A percentile compares a stretch with the other conserved stretches of the same genome.
Conservation (phyloP, 2,888 invertebrate genomes). For the Smittia sp. region DNA sequence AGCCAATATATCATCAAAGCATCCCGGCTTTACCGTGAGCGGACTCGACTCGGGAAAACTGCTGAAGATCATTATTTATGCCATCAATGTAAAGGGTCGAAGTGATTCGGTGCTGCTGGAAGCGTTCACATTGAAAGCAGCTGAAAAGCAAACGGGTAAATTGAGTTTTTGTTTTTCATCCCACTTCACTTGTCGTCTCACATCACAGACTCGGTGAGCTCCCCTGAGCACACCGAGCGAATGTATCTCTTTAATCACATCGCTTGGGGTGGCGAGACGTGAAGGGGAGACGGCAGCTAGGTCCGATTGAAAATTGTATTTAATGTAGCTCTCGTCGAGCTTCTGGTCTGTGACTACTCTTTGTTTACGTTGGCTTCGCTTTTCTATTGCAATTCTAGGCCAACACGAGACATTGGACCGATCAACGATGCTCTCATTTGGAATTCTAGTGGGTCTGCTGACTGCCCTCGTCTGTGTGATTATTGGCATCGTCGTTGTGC, state of each 20-base stretch:
- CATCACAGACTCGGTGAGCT: too few relatives aligned
- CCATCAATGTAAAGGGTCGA: slow-evolving; percentile 77
- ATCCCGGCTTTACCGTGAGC: slow-evolving; percentile 72
- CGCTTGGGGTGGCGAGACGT: not conserved
- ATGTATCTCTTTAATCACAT: not conserved
- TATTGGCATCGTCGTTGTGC: slow-evolving; percentile 52
- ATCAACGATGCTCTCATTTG: slow-evolving; percentile 56
- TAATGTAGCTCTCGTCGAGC: not conserved
- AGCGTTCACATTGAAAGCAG: slow-evolving; percentile 70
- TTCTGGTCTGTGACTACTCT: not conserved
- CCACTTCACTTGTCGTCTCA: not conserved
- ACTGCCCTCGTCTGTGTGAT: slow-evolving; percentile 54
- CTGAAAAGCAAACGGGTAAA: slow-evolving; percentile 73
- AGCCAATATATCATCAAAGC: slow-evolving; percentile 66
- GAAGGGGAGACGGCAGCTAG: not conserved
- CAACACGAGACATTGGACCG: slow-evolving; percentile 57
- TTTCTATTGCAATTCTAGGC: slow-evolving; percentile 49
- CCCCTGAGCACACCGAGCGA: not conserved
- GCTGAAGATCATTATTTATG: slow-evolving; percentile 75
- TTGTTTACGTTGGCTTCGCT: not conserved
- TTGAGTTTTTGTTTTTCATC: slow-evolving; percentile 1
- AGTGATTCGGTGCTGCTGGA: slow-evolving; percentile 70
- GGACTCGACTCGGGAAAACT: slow-evolving; percentile 75
- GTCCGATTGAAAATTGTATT: not conserved
- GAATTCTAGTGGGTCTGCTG: slow-evolving; percentile 54